phyloP scores from a whole-genome alignment of 2,797 vertebrate genomes.

The Calcarius lapponicus region DNA sequence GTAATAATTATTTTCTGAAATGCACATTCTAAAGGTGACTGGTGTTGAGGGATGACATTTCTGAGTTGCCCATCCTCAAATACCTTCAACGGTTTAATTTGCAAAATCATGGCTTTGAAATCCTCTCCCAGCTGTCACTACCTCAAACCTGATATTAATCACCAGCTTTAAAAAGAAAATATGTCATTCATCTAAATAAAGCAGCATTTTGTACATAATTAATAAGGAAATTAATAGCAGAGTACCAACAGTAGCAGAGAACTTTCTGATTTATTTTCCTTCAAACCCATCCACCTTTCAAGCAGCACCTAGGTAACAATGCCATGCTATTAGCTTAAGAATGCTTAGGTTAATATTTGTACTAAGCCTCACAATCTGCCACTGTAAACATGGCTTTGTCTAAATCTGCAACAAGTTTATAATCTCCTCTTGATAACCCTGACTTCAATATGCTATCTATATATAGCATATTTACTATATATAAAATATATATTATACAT shows the following conservation, averaged over 20 bases:
- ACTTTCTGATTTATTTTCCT: neutral
- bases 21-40: neutral
- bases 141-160: neutral
- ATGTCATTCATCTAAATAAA: neutral
- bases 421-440: neutral
- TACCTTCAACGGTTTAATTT: neutral
- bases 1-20: neutral
- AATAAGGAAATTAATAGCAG: neutral
- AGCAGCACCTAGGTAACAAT: neutral
- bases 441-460: neutral
- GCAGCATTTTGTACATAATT: conserved; percentile 6
- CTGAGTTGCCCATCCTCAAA: neutral
- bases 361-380: neutral
- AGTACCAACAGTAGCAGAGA: neutral
- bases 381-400: neutral
- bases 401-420: neutral
- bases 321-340: neutral
- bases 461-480: too few relatives aligned
- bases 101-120: neutral
- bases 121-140: neutral
- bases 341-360: neutral
- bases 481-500: too few relatives aligned
- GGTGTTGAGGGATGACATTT: neutral
- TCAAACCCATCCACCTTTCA: neutral
- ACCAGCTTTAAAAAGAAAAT: neutral